phyloP scores from a whole-genome alignment of 2,113 vertebrate species.

The Ciconia stormi region DNA sequence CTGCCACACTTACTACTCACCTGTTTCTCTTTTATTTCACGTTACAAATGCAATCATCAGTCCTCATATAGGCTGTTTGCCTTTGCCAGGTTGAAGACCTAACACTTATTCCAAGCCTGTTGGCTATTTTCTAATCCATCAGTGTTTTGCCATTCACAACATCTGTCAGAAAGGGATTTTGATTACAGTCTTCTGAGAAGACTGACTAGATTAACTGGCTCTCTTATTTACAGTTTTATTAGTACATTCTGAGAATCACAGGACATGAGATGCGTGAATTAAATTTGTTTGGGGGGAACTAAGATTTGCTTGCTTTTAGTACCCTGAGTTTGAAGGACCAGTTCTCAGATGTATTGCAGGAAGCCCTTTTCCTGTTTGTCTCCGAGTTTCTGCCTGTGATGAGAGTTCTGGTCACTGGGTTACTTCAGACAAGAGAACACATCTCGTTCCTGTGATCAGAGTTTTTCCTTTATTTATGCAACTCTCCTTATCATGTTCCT shows the following conservation, averaged over 20 bases:
- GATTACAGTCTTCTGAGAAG: not conserved
- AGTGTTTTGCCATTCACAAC: not conserved
- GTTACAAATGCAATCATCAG: not conserved
- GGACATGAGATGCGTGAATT: fast-evolving
- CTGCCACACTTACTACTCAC: not conserved
- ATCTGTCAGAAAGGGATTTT: not conserved
- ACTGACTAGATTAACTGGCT: not conserved
- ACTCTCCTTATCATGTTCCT: not conserved
- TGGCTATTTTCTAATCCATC: not conserved
- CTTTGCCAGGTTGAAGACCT: not conserved
- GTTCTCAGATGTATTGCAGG: not conserved
- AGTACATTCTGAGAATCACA: not conserved
- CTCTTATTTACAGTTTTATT: not conserved
- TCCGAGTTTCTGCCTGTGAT: not conserved
- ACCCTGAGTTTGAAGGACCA: not conserved
- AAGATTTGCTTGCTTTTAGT: not conserved
- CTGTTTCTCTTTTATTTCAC: not conserved
- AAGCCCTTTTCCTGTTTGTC: not conserved
- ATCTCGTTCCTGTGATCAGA: not conserved
- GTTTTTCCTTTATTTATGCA: not conserved
- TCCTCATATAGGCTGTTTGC: not conserved
- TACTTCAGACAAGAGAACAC: not conserved
- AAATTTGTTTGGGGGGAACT: not conserved
- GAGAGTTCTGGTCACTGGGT: not conserved
- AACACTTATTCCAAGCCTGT: not conserved